Conservation (phyloP, 2,888 invertebrate species). For the Cerastoderma edule region DNA sequence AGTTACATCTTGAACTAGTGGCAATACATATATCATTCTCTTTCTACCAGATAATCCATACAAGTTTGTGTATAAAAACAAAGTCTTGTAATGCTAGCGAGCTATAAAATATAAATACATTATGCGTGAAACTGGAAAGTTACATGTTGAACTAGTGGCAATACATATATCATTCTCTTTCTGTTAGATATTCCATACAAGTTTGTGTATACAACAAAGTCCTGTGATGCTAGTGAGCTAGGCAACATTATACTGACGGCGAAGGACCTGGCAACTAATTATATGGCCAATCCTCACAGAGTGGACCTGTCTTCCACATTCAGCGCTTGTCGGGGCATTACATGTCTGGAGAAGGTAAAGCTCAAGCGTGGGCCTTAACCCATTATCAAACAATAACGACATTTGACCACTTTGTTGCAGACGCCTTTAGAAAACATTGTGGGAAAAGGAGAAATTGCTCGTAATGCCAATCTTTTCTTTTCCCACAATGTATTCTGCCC, state of each 20-base stretch:
- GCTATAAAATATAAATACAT: conserved; percentile 61
- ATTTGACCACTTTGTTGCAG: neutral
- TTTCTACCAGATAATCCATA: conserved; percentile 78
- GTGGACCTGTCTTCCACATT: conserved; percentile 73
- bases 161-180: too few relatives aligned
- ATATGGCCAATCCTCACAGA: conserved; percentile 65
- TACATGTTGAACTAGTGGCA: too few relatives aligned
- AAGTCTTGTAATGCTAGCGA: conserved; percentile 34
- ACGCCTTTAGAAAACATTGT: conserved; percentile 17
- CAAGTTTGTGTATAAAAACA: conserved; percentile 70
- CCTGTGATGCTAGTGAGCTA: conserved; percentile 46
- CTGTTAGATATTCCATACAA: conserved; percentile 77
- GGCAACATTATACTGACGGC: conserved; percentile 65
- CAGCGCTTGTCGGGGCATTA: conserved; percentile 63
- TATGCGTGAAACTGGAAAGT: too few relatives aligned
- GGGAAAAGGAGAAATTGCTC: conserved; percentile 6
- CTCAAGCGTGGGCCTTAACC: neutral
- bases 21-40: too few relatives aligned
- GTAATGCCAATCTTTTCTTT: conserved; percentile 4
- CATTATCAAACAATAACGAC: neutral
- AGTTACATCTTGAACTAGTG: too few relatives aligned
- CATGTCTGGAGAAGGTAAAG: conserved; percentile 76
- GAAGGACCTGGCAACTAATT: conserved; percentile 70
- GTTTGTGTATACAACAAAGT: conserved; percentile 65
- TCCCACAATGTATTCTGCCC: conserved; percentile 11